A percentile compares a stretch with the other conserved stretches of the same genome.
phyloP scores from a whole-genome alignment of 2,888 invertebrate species.

The Plebejus melissa region DNA sequence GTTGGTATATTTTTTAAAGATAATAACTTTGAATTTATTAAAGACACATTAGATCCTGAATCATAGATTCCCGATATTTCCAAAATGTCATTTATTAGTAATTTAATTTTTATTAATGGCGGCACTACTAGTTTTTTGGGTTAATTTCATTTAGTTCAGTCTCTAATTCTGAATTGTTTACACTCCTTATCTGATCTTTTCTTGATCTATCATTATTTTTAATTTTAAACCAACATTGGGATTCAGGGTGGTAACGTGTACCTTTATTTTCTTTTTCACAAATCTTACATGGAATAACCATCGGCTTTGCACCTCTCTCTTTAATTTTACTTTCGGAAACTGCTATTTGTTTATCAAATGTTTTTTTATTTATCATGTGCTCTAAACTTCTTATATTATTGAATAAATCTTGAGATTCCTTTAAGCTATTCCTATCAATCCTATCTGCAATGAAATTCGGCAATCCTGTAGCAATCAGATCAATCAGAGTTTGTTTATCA shows the following conservation, averaged over 20 bases:
- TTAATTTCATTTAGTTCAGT: conserved; percentile 28
- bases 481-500: conserved; percentile 32
- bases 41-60: conserved; percentile 42
- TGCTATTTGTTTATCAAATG: conserved; percentile 12
- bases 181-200: too few relatives aligned
- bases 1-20: neutral
- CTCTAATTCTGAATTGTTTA: conserved; percentile 31
- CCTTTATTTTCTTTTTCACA: too few relatives aligned
- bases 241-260: too few relatives aligned
- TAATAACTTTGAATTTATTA: conserved; percentile 41
- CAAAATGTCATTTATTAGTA: conserved; percentile 35
- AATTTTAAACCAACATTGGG: too few relatives aligned
- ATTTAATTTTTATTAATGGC: conserved; percentile 26
- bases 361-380: conserved; percentile 26
- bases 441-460: conserved; percentile 32
- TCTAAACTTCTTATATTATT: too few relatives aligned
- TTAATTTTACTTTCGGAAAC: conserved; percentile 29
- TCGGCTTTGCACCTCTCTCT: conserved; percentile 29
- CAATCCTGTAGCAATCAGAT: conserved; percentile 32
- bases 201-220: too few relatives aligned
- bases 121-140: conserved; percentile 39
- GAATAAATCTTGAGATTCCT: conserved; percentile 30
- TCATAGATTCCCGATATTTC: conserved; percentile 41
- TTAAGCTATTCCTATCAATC: conserved; percentile 33
- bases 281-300: too few relatives aligned